Evolutionary conservation across 2,113 vertebrate species (phyloP).

Genomic region (Rynchops niger): DNA sequence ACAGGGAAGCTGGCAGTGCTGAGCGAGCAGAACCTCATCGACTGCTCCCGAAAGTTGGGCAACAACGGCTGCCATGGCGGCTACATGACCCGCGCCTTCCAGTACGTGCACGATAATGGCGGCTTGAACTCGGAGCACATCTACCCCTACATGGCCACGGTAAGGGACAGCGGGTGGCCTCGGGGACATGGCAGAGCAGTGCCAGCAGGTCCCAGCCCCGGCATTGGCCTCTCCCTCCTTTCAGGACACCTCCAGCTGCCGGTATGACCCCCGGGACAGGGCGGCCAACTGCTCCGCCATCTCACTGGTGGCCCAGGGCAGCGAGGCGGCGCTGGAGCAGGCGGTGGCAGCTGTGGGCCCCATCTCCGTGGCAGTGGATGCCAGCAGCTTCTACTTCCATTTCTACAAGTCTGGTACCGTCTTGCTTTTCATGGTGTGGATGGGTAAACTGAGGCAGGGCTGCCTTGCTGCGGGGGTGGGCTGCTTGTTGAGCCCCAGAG

Average conservation of each 20-base stretch:
- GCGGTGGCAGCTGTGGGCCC: background rate
- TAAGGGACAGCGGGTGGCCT: accelerated
- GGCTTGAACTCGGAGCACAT: slow-evolving; percentile 30
- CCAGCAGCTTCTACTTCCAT: background rate
- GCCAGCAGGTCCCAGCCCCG: background rate
- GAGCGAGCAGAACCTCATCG: slow-evolving; percentile 67
- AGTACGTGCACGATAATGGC: background rate
- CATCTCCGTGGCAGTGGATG: background rate
- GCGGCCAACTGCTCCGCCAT: background rate
- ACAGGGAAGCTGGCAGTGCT: background rate
- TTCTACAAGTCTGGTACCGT: slow-evolving; percentile 1
- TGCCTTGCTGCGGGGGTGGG: accelerated
- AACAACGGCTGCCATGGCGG: background rate
- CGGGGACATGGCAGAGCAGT: accelerated
- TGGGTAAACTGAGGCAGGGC: background rate
- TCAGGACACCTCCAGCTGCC: slow-evolving; percentile 26
- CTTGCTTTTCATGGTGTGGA: accelerated
- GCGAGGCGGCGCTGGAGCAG: background rate
- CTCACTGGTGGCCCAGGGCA: background rate
- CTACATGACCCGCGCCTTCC: background rate
- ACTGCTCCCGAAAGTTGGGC: slow-evolving; percentile 35
- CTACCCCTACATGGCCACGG: slow-evolving; percentile 50
- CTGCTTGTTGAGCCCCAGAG: background rate
- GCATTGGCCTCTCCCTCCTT: background rate
- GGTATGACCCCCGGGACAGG: background rate